These are phyloP conservation scores for Ferrisia virgata DNA, from an alignment of 2,888 invertebrate genomes.

Conservation along the genomic window DNA sequence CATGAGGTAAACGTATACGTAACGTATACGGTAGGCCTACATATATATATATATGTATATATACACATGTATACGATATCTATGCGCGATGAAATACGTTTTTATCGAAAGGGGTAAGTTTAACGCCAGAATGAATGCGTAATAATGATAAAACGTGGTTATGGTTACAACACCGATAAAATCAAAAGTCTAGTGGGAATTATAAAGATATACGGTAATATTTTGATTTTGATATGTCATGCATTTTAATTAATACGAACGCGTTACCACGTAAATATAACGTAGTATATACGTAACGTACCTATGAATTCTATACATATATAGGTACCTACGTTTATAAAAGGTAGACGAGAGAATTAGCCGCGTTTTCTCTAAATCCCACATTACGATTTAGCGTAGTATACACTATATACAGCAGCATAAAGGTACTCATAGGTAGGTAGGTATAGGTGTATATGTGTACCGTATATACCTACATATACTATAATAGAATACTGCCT, in stretches of 20 bases:
- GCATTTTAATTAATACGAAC: conserved; percentile 11
- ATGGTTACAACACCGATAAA: neutral
- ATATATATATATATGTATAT: neutral
- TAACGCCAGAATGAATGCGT: neutral
- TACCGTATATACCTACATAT: neutral
- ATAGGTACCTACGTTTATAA: neutral
- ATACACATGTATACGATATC: neutral
- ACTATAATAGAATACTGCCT: no score
- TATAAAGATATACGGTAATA: conserved; percentile 25
- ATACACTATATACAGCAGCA: no score
- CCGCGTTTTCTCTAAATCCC: neutral
- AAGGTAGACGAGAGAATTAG: conserved; percentile 1
- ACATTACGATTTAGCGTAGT: neutral
- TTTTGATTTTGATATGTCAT: conserved; percentile 20
- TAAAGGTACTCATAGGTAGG: no score
- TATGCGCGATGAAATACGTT: neutral
- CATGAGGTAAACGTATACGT: neutral
- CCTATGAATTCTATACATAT: no score
- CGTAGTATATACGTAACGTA: neutral
- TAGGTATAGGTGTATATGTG: no score
- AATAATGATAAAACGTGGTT: conserved; percentile 11
- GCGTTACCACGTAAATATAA: neutral
- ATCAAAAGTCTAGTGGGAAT: neutral
- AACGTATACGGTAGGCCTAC: neutral
- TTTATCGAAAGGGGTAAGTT: neutral